These are phyloP conservation scores for Leptinotarsa undecemlineata DNA, from an alignment of 1,140 invertebrate genomes.

Conservation along the genomic window DNA sequence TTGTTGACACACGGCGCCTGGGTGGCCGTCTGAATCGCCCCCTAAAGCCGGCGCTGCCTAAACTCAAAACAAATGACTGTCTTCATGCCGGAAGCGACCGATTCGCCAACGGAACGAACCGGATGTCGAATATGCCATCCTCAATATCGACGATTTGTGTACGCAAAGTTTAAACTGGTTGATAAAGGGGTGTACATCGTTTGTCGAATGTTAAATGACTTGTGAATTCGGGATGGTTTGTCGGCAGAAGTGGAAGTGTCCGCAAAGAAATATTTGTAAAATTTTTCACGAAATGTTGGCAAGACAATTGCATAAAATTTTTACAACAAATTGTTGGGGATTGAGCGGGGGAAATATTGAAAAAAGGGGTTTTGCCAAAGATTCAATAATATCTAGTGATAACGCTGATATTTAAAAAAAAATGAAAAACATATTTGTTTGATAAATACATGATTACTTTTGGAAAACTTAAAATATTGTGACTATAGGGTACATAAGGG, in stretches of 20 bases:
- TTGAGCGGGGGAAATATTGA: too few relatives aligned
- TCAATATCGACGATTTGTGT: slow-evolving; percentile 10
- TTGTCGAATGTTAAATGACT: slow-evolving; percentile 35
- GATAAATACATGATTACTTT: too few relatives aligned
- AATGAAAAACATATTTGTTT: too few relatives aligned
- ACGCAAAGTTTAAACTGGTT: slow-evolving; percentile 21
- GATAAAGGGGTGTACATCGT: slow-evolving; percentile 29
- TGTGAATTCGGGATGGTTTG: slow-evolving; percentile 29
- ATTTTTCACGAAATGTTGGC: slow-evolving; percentile 26
- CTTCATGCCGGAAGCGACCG: slow-evolving; percentile 19
- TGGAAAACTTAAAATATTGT: too few relatives aligned
- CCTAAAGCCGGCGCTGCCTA: slow-evolving; percentile 4
- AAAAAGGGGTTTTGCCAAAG: too few relatives aligned
- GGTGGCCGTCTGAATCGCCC: too few relatives aligned
- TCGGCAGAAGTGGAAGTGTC: slow-evolving; percentile 28
- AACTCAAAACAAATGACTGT: slow-evolving; percentile 27
- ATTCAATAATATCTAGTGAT: too few relatives aligned
- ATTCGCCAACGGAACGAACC: neutral
- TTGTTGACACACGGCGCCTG: too few relatives aligned
- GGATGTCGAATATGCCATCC: neutral
- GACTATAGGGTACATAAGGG: too few relatives aligned
- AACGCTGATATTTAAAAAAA: too few relatives aligned
- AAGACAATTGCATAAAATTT: slow-evolving; percentile 10
- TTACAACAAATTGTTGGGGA: too few relatives aligned
- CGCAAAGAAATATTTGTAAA: slow-evolving; percentile 6